phyloP scores from a whole-genome alignment of 1,140 invertebrate genomes.

The Caenorhabditis elegans region DNA sequence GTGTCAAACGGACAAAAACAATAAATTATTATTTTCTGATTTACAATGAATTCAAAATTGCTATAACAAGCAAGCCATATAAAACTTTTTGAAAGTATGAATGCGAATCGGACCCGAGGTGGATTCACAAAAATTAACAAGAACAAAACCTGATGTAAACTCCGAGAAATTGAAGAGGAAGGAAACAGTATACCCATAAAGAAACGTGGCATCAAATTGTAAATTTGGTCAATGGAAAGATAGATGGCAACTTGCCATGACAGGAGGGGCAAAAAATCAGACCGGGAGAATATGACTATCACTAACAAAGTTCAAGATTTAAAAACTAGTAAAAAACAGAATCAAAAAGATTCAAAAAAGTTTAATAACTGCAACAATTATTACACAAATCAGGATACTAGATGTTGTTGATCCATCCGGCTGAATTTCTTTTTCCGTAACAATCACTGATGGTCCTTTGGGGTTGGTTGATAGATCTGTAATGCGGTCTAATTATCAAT shows the following conservation, averaged over 20 bases:
- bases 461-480: background rate
- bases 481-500: too few relatives aligned
- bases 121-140: constrained; percentile 3
- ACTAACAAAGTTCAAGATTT: background rate
- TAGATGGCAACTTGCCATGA: background rate
- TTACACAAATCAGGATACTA: background rate
- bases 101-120: background rate
- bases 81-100: background rate
- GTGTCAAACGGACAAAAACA: too few relatives aligned
- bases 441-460: constrained; percentile 7
- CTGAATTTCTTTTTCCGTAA: background rate
- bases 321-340: background rate
- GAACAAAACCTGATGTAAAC: background rate
- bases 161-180: background rate
- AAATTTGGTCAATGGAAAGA: background rate
- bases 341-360: background rate
- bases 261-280: background rate
- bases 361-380: background rate
- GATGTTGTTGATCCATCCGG: background rate
- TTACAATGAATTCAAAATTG: too few relatives aligned
- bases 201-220: background rate
- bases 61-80: too few relatives aligned
- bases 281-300: constrained; percentile 5
- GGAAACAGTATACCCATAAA: background rate
- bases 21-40: too few relatives aligned